Evolutionary conservation across 1,140 invertebrate species (phyloP).

Genomic region (Lordiphosa mommai): DNA sequence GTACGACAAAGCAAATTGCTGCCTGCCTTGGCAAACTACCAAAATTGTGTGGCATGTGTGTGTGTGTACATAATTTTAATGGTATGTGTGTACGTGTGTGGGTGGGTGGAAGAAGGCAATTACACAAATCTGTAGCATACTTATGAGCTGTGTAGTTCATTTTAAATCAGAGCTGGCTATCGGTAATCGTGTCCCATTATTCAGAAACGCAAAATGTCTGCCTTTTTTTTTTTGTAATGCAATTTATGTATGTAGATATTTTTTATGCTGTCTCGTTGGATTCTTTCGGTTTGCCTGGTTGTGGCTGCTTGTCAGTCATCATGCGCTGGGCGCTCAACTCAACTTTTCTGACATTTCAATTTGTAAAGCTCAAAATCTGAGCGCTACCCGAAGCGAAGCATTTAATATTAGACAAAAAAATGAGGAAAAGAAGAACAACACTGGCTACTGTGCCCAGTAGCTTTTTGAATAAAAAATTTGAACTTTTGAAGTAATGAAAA

Average conservation of each 20-base stretch:
- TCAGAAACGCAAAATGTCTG: slow-evolving; percentile 24
- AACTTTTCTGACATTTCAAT: slow-evolving; percentile 78
- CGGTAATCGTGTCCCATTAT: slow-evolving; percentile 36
- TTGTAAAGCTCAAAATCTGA: slow-evolving; percentile 77
- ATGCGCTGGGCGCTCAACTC: slow-evolving; percentile 42
- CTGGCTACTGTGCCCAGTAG: too few species aligned
- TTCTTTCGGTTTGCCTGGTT: slow-evolving; percentile 29
- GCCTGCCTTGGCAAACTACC: background rate
- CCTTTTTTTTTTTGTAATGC: slow-evolving; percentile 25
- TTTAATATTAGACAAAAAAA: slow-evolving; percentile 64
- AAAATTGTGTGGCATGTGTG: background rate
- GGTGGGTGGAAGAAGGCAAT: slow-evolving; percentile 1
- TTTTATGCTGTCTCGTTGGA: slow-evolving; percentile 16
- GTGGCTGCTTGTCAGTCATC: slow-evolving; percentile 37
- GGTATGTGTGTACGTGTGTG: background rate
- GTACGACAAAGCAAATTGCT: slow-evolving; percentile 17
- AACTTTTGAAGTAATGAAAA: too few species aligned
- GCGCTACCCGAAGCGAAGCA: slow-evolving; percentile 62
- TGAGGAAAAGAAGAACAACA: background rate
- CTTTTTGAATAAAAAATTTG: too few species aligned
- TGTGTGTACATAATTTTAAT: background rate
- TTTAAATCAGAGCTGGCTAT: slow-evolving; percentile 12
- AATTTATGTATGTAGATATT: slow-evolving; percentile 27
- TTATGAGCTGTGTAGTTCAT: slow-evolving; percentile 28
- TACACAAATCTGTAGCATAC: slow-evolving; percentile 21